Conservation (phyloP, 2,888 invertebrate species). For the Apotomis turbidana region DNA sequence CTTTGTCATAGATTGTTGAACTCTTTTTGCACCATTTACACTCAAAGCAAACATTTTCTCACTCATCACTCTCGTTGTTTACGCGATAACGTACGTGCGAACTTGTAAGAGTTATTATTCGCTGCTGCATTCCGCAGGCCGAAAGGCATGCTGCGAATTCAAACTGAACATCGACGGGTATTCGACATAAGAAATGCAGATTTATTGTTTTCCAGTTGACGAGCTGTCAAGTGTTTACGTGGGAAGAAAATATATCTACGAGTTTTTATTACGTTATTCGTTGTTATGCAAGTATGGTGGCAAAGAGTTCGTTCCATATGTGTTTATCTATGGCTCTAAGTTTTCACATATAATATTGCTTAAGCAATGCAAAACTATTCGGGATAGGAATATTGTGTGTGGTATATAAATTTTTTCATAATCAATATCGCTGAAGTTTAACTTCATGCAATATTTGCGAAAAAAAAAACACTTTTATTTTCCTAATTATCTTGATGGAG, state of each 20-base stretch:
- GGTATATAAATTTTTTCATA: no score
- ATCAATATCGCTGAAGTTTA: no score
- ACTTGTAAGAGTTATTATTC: slow-evolving; percentile 19
- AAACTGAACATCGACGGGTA: slow-evolving; percentile 13
- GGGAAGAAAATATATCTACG: slow-evolving; percentile 11
- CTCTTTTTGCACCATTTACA: slow-evolving; percentile 22
- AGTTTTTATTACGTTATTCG: slow-evolving; percentile 1
- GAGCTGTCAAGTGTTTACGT: slow-evolving; percentile 24
- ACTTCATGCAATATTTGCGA: no score
- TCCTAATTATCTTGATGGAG: no score
- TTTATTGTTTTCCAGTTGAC: slow-evolving; percentile 30
- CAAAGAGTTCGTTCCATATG: background rate
- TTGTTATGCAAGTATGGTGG: background rate
- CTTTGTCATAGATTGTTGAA: slow-evolving; percentile 1
- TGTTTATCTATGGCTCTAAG: background rate
- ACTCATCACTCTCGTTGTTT: slow-evolving; percentile 33
- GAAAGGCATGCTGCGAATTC: slow-evolving; percentile 30
- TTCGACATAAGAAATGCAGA: slow-evolving; percentile 34
- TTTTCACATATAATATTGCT: background rate
- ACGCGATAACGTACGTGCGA: slow-evolving; percentile 32
- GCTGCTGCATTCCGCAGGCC: slow-evolving; percentile 34
- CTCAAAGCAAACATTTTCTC: slow-evolving; percentile 30
- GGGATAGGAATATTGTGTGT: no score
- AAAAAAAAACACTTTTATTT: no score
- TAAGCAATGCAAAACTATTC: no score